These are phyloP conservation scores for Strix aluco DNA, from an alignment of 2,113 vertebrate species.

Conservation along the genomic window DNA sequence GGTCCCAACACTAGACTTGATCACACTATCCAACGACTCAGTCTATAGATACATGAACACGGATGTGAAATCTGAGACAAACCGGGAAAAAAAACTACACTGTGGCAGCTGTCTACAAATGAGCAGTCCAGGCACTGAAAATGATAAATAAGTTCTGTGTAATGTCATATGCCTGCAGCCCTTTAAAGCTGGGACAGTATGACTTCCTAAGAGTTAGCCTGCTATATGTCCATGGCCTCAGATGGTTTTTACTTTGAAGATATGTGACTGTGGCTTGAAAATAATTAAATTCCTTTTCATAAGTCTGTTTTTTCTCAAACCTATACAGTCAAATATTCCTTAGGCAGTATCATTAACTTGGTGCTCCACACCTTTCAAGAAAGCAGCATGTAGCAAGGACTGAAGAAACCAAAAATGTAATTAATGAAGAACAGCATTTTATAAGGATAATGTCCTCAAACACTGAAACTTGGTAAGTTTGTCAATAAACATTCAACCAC, in stretches of 20 bases:
- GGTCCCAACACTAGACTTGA: not conserved
- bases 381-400: not conserved
- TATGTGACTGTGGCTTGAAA: not conserved
- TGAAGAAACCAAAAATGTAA: not conserved
- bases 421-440: not conserved
- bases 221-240: not conserved
- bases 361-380: not conserved
- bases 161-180: constrained; percentile 7
- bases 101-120: constrained; percentile 9
- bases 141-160: constrained; percentile 12
- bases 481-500: not conserved
- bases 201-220: not conserved
- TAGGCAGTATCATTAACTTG: not conserved
- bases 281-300: constrained; percentile 35
- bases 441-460: not conserved
- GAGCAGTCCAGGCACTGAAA: not conserved
- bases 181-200: not conserved
- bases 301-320: constrained; percentile 1
- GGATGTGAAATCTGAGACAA: constrained; percentile 38
- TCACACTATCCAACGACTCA: not conserved
- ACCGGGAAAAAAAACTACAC: not conserved
- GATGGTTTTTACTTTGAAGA: constrained; percentile 41
- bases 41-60: not conserved
- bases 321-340: not conserved
- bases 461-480: not conserved